Percentiles rank a stretch among this genome's conserved stretches.
Evolutionary conservation across 1,140 invertebrate genomes (phyloP).

Genomic region (Dreissena rostriformis): DNA sequence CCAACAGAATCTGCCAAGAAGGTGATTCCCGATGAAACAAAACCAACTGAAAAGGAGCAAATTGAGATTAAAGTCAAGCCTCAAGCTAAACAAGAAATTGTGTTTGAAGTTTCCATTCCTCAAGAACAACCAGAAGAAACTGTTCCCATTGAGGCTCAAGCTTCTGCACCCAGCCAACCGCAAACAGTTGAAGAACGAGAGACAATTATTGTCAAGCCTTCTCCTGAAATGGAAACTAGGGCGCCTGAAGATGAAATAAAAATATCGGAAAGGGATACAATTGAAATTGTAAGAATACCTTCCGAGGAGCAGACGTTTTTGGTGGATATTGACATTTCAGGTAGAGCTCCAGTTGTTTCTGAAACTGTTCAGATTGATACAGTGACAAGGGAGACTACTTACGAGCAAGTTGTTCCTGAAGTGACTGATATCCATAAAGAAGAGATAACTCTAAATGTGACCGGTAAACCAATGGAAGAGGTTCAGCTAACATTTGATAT

Average conservation of each 20-base stretch:
- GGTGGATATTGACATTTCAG: constrained; percentile 58
- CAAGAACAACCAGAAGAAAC: constrained; percentile 44
- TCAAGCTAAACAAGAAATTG: constrained; percentile 51
- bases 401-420: constrained; percentile 62
- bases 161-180: constrained; percentile 55
- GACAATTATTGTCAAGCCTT: constrained; percentile 48
- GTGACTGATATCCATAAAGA: constrained; percentile 68
- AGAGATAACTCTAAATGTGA: constrained; percentile 69
- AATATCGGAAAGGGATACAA: constrained; percentile 56
- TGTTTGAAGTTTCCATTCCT: constrained; percentile 50
- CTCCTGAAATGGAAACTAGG: constrained; percentile 58
- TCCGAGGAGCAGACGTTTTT: constrained; percentile 66
- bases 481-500: constrained; percentile 69
- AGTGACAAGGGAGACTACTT: constrained; percentile 35
- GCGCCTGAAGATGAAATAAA: constrained; percentile 64
- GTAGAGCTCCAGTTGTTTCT: constrained; percentile 48
- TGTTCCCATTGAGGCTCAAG: constrained; percentile 50
- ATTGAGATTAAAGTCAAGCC: constrained; percentile 59
- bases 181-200: constrained; percentile 60
- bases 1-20: constrained; percentile 18
- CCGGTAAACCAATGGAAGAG: constrained; percentile 67
- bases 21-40: constrained; percentile 43
- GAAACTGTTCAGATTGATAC: constrained; percentile 56
- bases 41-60: constrained; percentile 56
- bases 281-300: constrained; percentile 56